These are phyloP conservation scores for Alligator sinensis DNA, from an alignment of 2,113 vertebrate genomes.

Conservation along the genomic window DNA sequence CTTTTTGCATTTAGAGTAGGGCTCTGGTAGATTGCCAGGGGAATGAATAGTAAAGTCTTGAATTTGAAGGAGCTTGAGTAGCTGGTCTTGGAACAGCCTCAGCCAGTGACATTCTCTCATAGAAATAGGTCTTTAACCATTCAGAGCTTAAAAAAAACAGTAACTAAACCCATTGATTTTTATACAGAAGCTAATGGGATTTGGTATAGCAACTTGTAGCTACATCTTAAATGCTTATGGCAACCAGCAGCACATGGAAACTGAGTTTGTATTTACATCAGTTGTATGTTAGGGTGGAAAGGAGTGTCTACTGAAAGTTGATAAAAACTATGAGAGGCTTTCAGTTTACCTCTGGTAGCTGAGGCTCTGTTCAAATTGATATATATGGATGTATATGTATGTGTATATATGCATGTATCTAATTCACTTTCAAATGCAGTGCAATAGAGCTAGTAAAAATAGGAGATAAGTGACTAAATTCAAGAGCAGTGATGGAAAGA, in stretches of 20 bases:
- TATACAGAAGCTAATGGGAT: background rate
- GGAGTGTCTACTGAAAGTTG: too few species aligned
- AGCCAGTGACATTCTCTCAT: background rate
- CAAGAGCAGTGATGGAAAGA: background rate
- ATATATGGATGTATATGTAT: too few species aligned
- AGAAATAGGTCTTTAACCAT: background rate
- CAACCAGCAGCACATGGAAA: background rate
- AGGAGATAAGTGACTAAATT: too few species aligned
- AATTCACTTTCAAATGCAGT: too few species aligned
- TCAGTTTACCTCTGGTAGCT: too few species aligned
- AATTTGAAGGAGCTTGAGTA: slow-evolving; percentile 3
- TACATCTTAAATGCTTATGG: background rate
- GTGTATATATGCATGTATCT: too few species aligned
- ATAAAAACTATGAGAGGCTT: too few species aligned
- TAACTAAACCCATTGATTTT: background rate
- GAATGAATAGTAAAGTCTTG: background rate
- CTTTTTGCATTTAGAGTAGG: background rate
- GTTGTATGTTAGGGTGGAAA: background rate
- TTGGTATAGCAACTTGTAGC: background rate
- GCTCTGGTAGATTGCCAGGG: background rate
- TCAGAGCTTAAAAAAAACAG: slow-evolving; percentile 24
- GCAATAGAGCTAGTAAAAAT: too few species aligned
- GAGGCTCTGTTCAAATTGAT: too few species aligned
- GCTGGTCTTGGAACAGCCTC: slow-evolving; percentile 1
- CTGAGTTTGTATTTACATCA: background rate